Evolutionary conservation across 2,888 invertebrate species (phyloP), one percentile per base, ranked within the genome.

Genomic region (Drosophila siamana): DNA sequence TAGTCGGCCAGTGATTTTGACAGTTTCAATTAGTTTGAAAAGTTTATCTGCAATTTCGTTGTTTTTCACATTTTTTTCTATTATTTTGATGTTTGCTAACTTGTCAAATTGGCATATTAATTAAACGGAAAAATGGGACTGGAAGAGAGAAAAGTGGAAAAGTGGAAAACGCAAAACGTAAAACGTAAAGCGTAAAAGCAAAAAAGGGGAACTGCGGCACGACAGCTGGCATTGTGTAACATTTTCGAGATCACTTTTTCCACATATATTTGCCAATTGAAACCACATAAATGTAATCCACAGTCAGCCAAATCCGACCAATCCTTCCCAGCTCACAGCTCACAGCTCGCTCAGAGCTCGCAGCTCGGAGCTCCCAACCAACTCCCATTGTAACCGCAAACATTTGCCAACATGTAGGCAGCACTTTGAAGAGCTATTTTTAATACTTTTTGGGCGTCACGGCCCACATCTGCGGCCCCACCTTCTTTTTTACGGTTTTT

Each of bases 261-360:
- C 41, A 28, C 15, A 36, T 24, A 15, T 52, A 66, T 67, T 70
- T 67, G 67, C 61, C 63, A 63, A 74, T 70, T 69, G 78, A 81
- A 81, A 84, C 87, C 81, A 84, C 84, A 81, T 78, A 84, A 81
- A 81, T 86, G 81, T 81, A 86, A 81, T 81, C 81, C 81, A 80
- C 71, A 67, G 67, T 74, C 60, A 86, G 85, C 62, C 62, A 56
- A 48, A 52, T 51, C 55, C 44, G 41, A 47, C 26, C 48, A 64
- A 38, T 28, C 52, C 57, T 55, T 16, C 15, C 22, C 40, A 19
- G 9, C 9, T 28, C 28, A 11, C 48, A 40, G 41, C 59, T 13
- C 54, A 4, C 24, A 30, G 30, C 40, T 28, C 8, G 28, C 9
- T 28, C 28, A 11, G 44, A 40, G 41, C 59, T 13, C 54, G 7